Evolutionary conservation across 2,888 invertebrate genomes (phyloP).

Genomic region (Epiblema foenella): DNA sequence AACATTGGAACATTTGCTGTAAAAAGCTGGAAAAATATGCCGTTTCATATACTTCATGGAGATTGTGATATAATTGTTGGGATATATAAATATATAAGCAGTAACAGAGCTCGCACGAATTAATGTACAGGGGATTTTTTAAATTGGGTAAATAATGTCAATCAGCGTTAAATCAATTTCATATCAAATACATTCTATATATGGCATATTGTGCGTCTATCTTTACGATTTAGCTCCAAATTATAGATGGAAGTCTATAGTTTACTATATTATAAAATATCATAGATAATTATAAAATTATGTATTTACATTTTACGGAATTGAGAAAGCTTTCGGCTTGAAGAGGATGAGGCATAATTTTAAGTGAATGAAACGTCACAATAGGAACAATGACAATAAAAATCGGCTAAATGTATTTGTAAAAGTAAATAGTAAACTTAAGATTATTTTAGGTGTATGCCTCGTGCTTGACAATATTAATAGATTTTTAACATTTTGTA

Average conservation of each 20-base stretch:
- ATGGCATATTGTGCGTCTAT: constrained; percentile 62
- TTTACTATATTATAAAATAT: constrained; percentile 36
- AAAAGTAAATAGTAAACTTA: constrained; percentile 47
- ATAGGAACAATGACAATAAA: constrained; percentile 65
- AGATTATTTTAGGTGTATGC: constrained; percentile 53
- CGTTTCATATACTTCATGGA: constrained; percentile 47
- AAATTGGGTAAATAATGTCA: constrained; percentile 77
- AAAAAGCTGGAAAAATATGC: constrained; percentile 4
- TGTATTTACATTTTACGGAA: constrained; percentile 46
- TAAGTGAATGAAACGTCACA: constrained; percentile 44
- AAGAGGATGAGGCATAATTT: constrained; percentile 27
- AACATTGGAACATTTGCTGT: background rate
- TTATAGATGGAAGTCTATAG: constrained; percentile 31
- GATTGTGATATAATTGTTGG: constrained; percentile 64
- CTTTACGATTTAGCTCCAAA: constrained; percentile 56
- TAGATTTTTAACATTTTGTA: constrained; percentile 43
- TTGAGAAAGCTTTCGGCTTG: constrained; percentile 46
- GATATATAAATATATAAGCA: constrained; percentile 38
- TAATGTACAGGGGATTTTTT: constrained; percentile 65
- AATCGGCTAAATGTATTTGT: constrained; percentile 47
- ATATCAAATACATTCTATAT: constrained; percentile 68
- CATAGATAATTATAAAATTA: constrained; percentile 35
- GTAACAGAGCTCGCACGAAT: constrained; percentile 51
- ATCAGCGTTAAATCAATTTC: constrained; percentile 81
- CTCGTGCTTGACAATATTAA: constrained; percentile 57